These are phyloP conservation scores for Charanyca ferruginea DNA, from an alignment of 2,888 invertebrate species.

Conservation along the genomic window DNA sequence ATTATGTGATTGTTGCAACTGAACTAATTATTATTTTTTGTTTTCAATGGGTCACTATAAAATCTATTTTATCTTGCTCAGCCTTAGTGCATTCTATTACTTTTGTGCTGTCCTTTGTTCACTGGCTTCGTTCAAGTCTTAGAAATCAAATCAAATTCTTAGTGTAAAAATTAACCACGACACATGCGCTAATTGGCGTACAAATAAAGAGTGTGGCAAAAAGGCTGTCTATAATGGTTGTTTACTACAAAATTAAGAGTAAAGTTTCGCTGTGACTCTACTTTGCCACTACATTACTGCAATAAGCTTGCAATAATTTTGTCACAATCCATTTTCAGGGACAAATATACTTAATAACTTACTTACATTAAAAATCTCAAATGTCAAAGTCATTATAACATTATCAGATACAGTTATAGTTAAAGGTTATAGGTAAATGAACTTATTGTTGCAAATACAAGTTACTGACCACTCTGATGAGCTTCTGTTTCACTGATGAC, in stretches of 20 bases:
- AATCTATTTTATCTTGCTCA: slow-evolving; percentile 37
- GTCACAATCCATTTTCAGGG: slow-evolving; percentile 54
- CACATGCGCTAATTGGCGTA: slow-evolving; percentile 85
- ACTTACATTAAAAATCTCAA: slow-evolving; percentile 28
- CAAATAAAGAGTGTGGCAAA: slow-evolving; percentile 87
- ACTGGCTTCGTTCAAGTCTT: slow-evolving; percentile 45
- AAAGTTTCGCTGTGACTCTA: slow-evolving; percentile 91
- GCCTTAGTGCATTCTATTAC: slow-evolving; percentile 52
- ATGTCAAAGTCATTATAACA: slow-evolving; percentile 41
- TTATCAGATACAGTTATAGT: slow-evolving; percentile 22
- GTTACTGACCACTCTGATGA: slow-evolving; percentile 88
- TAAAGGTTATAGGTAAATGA: slow-evolving; percentile 9
- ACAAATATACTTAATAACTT: slow-evolving; percentile 18
- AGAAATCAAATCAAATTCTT: slow-evolving; percentile 52
- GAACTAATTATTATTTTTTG: slow-evolving; percentile 66
- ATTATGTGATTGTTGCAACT: slow-evolving; percentile 78
- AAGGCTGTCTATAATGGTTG: slow-evolving; percentile 78
- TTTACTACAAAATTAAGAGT: slow-evolving; percentile 85
- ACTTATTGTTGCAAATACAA: slow-evolving; percentile 30
- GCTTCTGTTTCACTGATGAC: slow-evolving; percentile 88
- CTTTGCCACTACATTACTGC: slow-evolving; percentile 89
- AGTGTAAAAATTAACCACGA: slow-evolving; percentile 69
- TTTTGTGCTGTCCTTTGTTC: slow-evolving; percentile 57
- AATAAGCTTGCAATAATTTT: slow-evolving; percentile 79
- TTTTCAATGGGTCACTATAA: slow-evolving; percentile 45